Conservation (phyloP, 2,888 invertebrate species). For the Agriopis leucophaearia region DNA sequence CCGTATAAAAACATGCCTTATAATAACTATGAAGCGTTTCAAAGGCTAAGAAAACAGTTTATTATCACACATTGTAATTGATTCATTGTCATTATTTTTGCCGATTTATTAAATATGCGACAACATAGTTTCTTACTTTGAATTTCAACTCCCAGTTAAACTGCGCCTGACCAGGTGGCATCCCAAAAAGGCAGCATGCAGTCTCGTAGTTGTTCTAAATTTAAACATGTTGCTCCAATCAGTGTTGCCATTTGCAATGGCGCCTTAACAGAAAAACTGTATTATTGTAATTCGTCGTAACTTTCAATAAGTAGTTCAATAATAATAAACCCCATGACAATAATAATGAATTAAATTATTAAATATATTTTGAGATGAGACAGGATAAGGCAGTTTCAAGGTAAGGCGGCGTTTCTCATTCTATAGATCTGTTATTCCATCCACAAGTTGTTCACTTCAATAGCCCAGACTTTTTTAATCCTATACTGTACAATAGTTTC, state of each 20-base stretch:
- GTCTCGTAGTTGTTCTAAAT: constrained; percentile 59
- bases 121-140: background rate
- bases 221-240: constrained; percentile 61
- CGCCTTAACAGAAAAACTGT: constrained; percentile 4
- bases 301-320: too few relatives aligned
- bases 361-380: too few relatives aligned
- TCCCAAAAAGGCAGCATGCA: constrained; percentile 59
- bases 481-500: too few relatives aligned
- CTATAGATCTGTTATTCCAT: too few relatives aligned
- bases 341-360: too few relatives aligned
- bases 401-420: too few relatives aligned
- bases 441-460: too few relatives aligned
- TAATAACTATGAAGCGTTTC: background rate
- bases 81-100: background rate
- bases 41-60: background rate
- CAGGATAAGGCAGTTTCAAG: too few relatives aligned
- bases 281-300: constrained; percentile 29
- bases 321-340: too few relatives aligned
- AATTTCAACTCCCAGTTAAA: background rate
- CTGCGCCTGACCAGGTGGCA: constrained; percentile 33
- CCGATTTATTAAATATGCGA: too few relatives aligned
- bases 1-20: constrained; percentile 3
- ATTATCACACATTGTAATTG: background rate
- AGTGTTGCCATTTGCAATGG: constrained; percentile 52
- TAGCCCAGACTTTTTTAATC: too few relatives aligned